These are phyloP conservation scores for Strongylocentrotus purpuratus DNA, from an alignment of 35 echinoderm and acorn worm species.

Conservation along the genomic window DNA sequence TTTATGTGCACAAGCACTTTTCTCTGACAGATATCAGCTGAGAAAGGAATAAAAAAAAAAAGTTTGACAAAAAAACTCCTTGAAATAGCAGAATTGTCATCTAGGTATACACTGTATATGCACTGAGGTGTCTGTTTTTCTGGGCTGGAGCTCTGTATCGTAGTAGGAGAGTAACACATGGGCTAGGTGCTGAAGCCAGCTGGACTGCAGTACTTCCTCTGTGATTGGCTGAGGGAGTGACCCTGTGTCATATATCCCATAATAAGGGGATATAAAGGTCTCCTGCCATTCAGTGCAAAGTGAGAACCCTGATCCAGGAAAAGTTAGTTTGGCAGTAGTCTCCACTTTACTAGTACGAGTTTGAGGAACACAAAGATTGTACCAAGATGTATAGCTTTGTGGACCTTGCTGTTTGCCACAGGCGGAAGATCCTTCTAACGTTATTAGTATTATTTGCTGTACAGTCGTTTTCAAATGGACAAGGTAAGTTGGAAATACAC, in stretches of 20 bases:
- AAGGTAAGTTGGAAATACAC: constrained; percentile 2
- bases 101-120: background rate
- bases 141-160: background rate
- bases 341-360: constrained; percentile 27
- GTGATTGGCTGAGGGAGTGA: constrained; percentile 38
- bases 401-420: constrained; percentile 48
- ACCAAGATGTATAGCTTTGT: constrained; percentile 52
- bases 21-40: background rate
- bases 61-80: background rate
- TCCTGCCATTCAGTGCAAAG: constrained; percentile 44
- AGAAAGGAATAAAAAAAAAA: background rate
- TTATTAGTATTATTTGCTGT: constrained; percentile 47
- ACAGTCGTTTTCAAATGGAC: constrained; percentile 40
- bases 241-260: constrained; percentile 53
- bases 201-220: constrained; percentile 27
- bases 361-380: constrained; percentile 48
- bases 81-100: background rate
- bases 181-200: background rate
- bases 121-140: constrained; percentile 1
- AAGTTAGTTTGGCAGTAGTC: constrained; percentile 54
- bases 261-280: constrained; percentile 45
- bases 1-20: constrained; percentile 4
- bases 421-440: constrained; percentile 40
- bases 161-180: background rate
- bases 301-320: constrained; percentile 46